Percentiles rank a stretch among this genome's conserved stretches.
phyloP scores from a whole-genome alignment of 2,888 invertebrate genomes.

The Papilio gigon region DNA sequence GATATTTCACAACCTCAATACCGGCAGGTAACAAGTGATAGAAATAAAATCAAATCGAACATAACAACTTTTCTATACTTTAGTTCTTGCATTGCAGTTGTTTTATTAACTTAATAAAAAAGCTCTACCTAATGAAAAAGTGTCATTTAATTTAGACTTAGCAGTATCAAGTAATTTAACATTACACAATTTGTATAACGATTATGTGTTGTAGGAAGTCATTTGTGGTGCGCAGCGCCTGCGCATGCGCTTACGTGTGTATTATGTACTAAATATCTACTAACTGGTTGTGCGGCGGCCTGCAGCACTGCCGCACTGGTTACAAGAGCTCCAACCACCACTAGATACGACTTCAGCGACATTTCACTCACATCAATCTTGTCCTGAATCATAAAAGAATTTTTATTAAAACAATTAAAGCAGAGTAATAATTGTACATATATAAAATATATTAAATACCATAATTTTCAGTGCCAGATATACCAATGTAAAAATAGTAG shows the following conservation, averaged over 20 bases:
- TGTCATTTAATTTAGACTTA: background rate
- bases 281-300: slow-evolving; percentile 69
- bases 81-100: background rate
- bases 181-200: slow-evolving; percentile 30
- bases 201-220: slow-evolving; percentile 29
- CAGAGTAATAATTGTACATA: too few relatives aligned
- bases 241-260: slow-evolving; percentile 30
- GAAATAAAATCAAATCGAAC: too few relatives aligned
- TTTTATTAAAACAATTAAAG: background rate
- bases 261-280: slow-evolving; percentile 49
- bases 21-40: too few relatives aligned
- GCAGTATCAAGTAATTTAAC: slow-evolving; percentile 12
- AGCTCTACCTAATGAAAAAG: background rate
- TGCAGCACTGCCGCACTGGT: slow-evolving; percentile 59
- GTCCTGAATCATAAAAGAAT: slow-evolving; percentile 35
- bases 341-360: slow-evolving; percentile 51
- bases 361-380: slow-evolving; percentile 41
- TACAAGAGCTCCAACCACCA: slow-evolving; percentile 54
- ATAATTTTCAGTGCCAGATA: too few relatives aligned
- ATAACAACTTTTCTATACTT: too few relatives aligned
- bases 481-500: too few relatives aligned
- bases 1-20: too few relatives aligned
- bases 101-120: background rate
- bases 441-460: too few relatives aligned
- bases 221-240: slow-evolving; percentile 26